These are phyloP conservation scores for Ernsta delagoae DNA, from an alignment of 2,888 invertebrate species.

Conservation along the genomic window DNA sequence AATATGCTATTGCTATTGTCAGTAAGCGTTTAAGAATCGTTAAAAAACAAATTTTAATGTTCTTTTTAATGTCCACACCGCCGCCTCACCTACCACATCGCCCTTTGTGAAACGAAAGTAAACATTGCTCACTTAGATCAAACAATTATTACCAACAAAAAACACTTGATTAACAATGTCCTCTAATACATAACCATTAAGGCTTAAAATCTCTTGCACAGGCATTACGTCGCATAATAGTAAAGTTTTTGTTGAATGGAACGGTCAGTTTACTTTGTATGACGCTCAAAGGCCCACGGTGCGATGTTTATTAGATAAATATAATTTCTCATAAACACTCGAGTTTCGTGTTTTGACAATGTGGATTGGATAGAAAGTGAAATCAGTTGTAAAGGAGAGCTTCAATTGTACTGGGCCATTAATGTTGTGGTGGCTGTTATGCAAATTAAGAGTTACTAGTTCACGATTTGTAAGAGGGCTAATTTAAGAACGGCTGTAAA, in stretches of 20 bases:
- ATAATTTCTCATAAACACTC: constrained; percentile 48
- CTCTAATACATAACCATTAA: constrained; percentile 34
- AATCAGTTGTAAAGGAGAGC: constrained; percentile 39
- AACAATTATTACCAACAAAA: constrained; percentile 24
- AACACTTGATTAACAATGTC: constrained; percentile 20
- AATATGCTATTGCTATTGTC: not conserved
- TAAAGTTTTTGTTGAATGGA: constrained; percentile 42
- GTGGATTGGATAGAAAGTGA: constrained; percentile 46
- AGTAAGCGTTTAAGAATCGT: not conserved
- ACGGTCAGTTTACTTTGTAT: constrained; percentile 39
- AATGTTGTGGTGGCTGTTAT: constrained; percentile 26
- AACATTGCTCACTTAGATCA: constrained; percentile 28
- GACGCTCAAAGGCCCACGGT: constrained; percentile 25
- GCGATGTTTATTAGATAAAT: constrained; percentile 45
- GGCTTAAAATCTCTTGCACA: constrained; percentile 24
- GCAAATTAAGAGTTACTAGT: constrained; percentile 29
- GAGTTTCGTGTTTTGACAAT: constrained; percentile 47
- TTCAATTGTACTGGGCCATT: constrained; percentile 45
- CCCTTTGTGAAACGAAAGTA: constrained; percentile 27
- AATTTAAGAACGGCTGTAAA: constrained; percentile 23
- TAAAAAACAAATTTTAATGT: not conserved
- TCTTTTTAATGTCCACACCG: constrained; percentile 3
- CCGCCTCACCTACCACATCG: constrained; percentile 26
- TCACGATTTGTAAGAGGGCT: constrained; percentile 30
- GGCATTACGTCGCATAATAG: constrained; percentile 26